Percentiles rank a stretch among this genome's conserved stretches.
These are phyloP conservation scores for Acronicta alni DNA, from an alignment of 2,888 invertebrate species.

Conservation along the genomic window DNA sequence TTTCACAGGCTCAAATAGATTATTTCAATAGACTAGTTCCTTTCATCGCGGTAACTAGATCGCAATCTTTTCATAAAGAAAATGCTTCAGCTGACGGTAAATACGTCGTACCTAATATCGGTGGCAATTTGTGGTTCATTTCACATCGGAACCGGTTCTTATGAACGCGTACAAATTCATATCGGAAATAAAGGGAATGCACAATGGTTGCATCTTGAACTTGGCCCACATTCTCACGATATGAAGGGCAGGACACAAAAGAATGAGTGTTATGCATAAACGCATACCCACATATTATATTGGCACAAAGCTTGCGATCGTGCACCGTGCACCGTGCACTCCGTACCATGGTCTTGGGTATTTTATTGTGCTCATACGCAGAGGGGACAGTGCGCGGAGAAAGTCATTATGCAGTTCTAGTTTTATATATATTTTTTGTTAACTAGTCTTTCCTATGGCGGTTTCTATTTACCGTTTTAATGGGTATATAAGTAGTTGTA, in stretches of 20 bases:
- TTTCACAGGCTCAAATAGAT: constrained; percentile 53
- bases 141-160: constrained; percentile 68
- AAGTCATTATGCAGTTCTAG: constrained; percentile 41
- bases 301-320: constrained; percentile 59
- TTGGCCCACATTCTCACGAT: constrained; percentile 86
- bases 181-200: constrained; percentile 60
- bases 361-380: constrained; percentile 41
- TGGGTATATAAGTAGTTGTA: too few species aligned
- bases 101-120: constrained; percentile 42
- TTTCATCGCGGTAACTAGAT: constrained; percentile 51
- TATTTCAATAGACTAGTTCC: constrained; percentile 45
- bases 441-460: neutral
- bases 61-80: constrained; percentile 50
- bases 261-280: constrained; percentile 72
- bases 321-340: constrained; percentile 44
- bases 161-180: constrained; percentile 54
- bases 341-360: constrained; percentile 22
- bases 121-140: constrained; percentile 67
- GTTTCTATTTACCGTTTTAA: neutral
- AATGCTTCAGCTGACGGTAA: constrained; percentile 36
- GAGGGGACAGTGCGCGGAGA: constrained; percentile 36
- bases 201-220: constrained; percentile 79
- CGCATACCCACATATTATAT: constrained; percentile 62
- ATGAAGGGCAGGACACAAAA: constrained; percentile 70
- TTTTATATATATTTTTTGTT: constrained; percentile 22